phyloP scores from a whole-genome alignment of 2,797 vertebrate genomes.

The Sebastes cheni region DNA sequence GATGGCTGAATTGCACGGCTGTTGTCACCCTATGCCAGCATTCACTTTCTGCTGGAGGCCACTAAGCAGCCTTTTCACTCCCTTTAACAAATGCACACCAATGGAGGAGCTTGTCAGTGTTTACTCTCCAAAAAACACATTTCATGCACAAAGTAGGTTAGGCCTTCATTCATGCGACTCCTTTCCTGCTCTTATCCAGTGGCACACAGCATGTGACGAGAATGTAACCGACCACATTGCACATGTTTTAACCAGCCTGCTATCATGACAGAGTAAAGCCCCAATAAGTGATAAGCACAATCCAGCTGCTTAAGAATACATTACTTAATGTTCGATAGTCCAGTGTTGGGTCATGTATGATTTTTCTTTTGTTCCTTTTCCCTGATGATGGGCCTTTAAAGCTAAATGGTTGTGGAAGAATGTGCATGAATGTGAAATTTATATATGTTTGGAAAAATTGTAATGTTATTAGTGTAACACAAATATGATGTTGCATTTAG shows the following conservation, averaged over 20 bases:
- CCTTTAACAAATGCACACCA: conserved; percentile 50
- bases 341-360: too few relatives aligned
- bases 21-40: conserved; percentile 70
- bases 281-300: too few relatives aligned
- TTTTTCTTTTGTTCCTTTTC: too few relatives aligned
- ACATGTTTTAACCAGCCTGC: conserved; percentile 16
- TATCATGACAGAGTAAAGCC: neutral
- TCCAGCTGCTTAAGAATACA: too few relatives aligned
- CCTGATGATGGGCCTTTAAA: too few relatives aligned
- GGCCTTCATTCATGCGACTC: conserved; percentile 38
- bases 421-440: too few relatives aligned
- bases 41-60: conserved; percentile 69
- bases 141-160: conserved; percentile 59
- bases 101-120: conserved; percentile 58
- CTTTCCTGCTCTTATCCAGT: neutral
- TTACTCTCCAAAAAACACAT: conserved; percentile 69
- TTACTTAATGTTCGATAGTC: too few relatives aligned
- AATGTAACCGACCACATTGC: conserved; percentile 40
- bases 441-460: too few relatives aligned
- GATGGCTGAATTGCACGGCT: conserved; percentile 73
- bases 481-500: too few relatives aligned
- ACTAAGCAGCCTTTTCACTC: conserved; percentile 69
- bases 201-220: conserved; percentile 3
- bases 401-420: too few relatives aligned
- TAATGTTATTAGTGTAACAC: too few relatives aligned